These are phyloP conservation scores for Misgurnus mizolepis DNA, from an alignment of 2,113 vertebrate species.

Conservation along the genomic window DNA sequence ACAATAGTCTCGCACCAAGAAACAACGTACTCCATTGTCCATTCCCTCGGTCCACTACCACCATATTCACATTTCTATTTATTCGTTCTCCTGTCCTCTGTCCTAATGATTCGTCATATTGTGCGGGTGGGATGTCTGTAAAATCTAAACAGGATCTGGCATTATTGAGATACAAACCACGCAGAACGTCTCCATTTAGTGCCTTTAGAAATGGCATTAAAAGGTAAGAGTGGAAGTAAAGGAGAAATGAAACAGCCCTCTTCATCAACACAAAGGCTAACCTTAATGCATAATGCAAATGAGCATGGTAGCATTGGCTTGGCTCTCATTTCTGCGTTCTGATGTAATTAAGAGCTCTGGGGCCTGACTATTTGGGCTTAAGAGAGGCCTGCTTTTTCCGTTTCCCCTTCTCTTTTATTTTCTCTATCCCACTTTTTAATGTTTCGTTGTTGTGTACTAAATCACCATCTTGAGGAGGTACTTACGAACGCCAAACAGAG, in stretches of 20 bases:
- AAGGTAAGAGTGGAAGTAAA: conserved; percentile 30
- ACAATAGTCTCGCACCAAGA: conserved; percentile 8
- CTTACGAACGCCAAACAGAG: conserved; percentile 47
- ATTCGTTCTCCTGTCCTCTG: not conserved
- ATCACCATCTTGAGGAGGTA: conserved; percentile 40
- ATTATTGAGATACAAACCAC: conserved; percentile 48
- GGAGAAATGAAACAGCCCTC: conserved; percentile 33
- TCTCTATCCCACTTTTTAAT: conserved; percentile 34
- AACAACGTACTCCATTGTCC: conserved; percentile 1
- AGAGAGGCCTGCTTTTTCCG: conserved; percentile 37
- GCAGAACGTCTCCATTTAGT: conserved; percentile 48
- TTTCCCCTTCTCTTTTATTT: conserved; percentile 16
- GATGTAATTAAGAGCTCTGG: conserved; percentile 59
- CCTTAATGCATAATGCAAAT: conserved; percentile 62
- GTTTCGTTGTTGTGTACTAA: conserved; percentile 42
- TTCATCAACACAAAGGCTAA: conserved; percentile 54
- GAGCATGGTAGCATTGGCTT: conserved; percentile 43
- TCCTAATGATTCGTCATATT: conserved; percentile 18
- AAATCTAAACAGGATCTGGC: not conserved
- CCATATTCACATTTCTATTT: not conserved
- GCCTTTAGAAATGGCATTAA: conserved; percentile 50
- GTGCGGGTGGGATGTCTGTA: not conserved
- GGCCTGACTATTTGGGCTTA: conserved; percentile 39
- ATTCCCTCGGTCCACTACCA: not conserved
- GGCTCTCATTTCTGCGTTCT: conserved; percentile 50